A percentile compares a stretch with the other conserved stretches of the same genome.
Conservation (phyloP, 2,888 invertebrate species). For the Idaea biselata region DNA sequence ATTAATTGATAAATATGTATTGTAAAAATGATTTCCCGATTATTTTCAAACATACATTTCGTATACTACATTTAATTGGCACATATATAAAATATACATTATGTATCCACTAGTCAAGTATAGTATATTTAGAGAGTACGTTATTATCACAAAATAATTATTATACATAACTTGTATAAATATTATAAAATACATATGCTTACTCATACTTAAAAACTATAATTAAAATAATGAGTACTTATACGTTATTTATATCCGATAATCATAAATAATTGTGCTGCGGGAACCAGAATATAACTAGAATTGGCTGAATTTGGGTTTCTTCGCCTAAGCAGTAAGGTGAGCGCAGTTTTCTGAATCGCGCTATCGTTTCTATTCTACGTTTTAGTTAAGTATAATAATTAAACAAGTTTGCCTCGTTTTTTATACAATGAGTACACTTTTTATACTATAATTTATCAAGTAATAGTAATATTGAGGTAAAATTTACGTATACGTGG, state of each 20-base stretch:
- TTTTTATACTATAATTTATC: slow-evolving; percentile 19
- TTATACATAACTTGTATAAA: not conserved
- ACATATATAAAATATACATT: not conserved
- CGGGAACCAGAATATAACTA: no score
- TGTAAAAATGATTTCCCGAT: not conserved
- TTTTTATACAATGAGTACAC: slow-evolving; percentile 20
- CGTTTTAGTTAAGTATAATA: not conserved
- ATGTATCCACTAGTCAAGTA: not conserved
- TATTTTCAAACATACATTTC: not conserved
- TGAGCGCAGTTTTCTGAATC: no score
- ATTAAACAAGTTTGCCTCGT: slow-evolving; percentile 21
- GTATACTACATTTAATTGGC: slow-evolving; percentile 1
- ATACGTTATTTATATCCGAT: no score
- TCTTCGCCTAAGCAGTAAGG: no score
- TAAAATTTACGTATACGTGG: slow-evolving; percentile 84
- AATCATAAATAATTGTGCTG: no score
- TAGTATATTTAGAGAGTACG: not conserved
- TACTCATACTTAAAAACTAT: not conserved
- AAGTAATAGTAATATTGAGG: slow-evolving; percentile 65
- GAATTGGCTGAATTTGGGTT: no score
- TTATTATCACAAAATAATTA: not conserved
- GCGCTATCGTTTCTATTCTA: not conserved
- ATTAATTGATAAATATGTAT: not conserved
- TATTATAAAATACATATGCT: not conserved
- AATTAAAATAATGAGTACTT: not conserved